Base-by-base conservation (phyloP, 2,797 vertebrate genomes). In the Mus spretus region DNA sequence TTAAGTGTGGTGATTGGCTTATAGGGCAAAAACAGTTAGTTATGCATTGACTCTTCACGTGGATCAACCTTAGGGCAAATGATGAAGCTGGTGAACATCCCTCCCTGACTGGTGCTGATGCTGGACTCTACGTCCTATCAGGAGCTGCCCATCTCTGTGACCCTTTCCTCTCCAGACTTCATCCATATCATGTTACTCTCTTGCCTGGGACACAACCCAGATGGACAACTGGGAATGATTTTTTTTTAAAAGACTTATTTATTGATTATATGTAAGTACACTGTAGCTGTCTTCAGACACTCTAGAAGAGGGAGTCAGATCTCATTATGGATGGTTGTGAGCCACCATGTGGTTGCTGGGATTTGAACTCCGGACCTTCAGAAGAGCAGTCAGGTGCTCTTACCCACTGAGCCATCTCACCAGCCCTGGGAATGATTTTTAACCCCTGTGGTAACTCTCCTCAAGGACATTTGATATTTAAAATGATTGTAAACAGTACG, bases 401-500 rank as follows among this genome's bases (percentile, higher is more conserved):
- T 40, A 40, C 37, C 37, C 37, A 40, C 37, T 40, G 37, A 40
- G 37, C 37, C 37, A 40, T 40, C 37, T 40, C 37, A 40, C 37
- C 37, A 40, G 37, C 3, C 37, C 17, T 6, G 31, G 82, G 34
- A 81, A 87, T 81, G 87, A 40, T 55, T 92, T 90, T 90, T 87
- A 88, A 77, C 63, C n/a, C 11, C 1, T 2, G 14, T 90, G 82
- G 34, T 65, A 55, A 78, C 50, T 90, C 59, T 67, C 37, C 70
- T 20, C 44, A 53, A 63, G 84, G 34, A 37, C 79, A 47, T 96
- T 77, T 92, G 79, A 65, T 82, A 70, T 34, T 11, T 72, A 65
- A 70, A 37, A n/a, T 82, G 89, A 92, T 80, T 57, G 65, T 17
- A 19, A 96, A 31, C 75, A 59, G 19, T 50, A 61, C 87, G 89